phyloP scores from a whole-genome alignment of 1,140 invertebrate species.

The Aethina tumida region DNA sequence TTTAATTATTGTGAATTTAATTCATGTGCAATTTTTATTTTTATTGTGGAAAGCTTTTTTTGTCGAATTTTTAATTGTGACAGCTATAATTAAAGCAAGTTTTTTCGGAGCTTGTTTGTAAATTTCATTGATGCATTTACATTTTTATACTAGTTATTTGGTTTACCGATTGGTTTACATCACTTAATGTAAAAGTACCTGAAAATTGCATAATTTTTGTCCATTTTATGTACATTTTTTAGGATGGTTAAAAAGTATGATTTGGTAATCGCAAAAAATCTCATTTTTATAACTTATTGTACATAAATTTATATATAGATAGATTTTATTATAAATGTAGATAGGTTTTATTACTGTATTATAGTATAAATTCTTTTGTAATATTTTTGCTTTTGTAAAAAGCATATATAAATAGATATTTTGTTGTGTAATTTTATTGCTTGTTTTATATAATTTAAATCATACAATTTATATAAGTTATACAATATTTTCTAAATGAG shows the following conservation, averaged over 20 bases:
- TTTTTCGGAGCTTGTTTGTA: constrained; percentile 3
- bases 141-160: constrained; percentile 8
- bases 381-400: constrained; percentile 3
- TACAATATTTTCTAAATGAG: too few species aligned
- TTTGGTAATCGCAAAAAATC: too few species aligned
- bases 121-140: constrained; percentile 12
- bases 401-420: constrained; percentile 4
- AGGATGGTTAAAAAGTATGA: background rate
- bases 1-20: constrained; percentile 2
- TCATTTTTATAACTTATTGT: constrained; percentile 2
- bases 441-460: constrained; percentile 14
- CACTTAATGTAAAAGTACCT: constrained; percentile 15
- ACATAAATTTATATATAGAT: constrained; percentile 11
- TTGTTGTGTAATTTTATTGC: constrained; percentile 15
- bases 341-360: constrained; percentile 3
- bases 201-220: constrained; percentile 7
- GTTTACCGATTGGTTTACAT: constrained; percentile 6
- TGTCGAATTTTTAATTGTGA: constrained; percentile 4
- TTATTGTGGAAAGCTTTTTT: constrained; percentile 1
- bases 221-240: constrained; percentile 8
- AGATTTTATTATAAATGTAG: background rate
- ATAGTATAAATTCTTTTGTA: background rate
- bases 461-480: too few species aligned
- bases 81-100: constrained; percentile 5
- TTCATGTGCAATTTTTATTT: background rate